These are phyloP conservation scores for Pandion haliaetus DNA, from an alignment of 2,113 vertebrate genomes.

Conservation along the genomic window DNA sequence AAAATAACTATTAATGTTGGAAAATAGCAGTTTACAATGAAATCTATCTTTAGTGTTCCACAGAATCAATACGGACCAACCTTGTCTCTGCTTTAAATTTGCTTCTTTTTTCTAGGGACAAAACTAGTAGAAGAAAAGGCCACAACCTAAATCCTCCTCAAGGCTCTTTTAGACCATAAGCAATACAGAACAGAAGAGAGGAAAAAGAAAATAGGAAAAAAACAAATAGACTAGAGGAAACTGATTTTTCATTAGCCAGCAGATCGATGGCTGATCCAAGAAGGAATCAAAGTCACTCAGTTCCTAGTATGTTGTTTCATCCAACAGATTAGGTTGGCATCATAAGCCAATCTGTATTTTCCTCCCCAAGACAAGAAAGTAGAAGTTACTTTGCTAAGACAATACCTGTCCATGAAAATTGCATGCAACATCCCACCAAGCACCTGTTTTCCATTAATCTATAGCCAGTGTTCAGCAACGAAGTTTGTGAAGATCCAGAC, in stretches of 20 bases:
- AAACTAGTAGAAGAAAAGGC: not conserved
- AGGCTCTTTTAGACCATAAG: not conserved
- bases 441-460: not conserved
- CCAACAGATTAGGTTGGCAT: not conserved
- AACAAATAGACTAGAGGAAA: not conserved
- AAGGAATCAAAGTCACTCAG: not conserved
- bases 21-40: not conserved
- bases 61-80: not conserved
- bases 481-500: not conserved
- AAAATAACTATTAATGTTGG: not conserved
- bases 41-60: not conserved
- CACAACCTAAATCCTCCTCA: not conserved
- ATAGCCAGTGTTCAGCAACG: fast-evolving
- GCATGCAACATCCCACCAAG: not conserved
- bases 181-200: not conserved
- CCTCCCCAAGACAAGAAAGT: not conserved
- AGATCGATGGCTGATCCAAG: not conserved
- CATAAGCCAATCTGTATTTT: not conserved
- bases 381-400: not conserved
- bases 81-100: not conserved
- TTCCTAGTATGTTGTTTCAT: not conserved
- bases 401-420: not conserved
- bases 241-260: not conserved
- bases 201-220: not conserved
- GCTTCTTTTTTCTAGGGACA: not conserved